Percentiles rank a stretch among this genome's conserved stretches.
phyloP scores from a whole-genome alignment of 2,113 vertebrate species.

The Actenoides lindsayi region DNA sequence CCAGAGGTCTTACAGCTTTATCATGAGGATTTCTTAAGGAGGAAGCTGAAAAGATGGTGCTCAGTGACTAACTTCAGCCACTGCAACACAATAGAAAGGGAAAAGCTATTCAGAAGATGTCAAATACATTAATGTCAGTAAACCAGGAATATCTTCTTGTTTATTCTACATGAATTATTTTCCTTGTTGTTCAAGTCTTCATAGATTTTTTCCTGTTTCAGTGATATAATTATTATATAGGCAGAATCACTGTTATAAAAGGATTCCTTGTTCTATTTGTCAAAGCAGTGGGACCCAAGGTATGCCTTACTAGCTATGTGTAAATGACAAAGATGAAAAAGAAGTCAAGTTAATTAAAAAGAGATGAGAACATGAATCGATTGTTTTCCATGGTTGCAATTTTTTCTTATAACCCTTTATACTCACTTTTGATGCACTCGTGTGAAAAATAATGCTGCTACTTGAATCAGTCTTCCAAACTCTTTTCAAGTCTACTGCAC shows the following conservation, averaged over 20 bases:
- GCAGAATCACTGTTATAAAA: background rate
- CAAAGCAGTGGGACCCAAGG: background rate
- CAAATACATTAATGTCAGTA: background rate
- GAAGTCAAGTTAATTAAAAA: constrained; percentile 47
- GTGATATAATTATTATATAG: background rate
- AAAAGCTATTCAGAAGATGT: background rate
- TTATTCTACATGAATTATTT: background rate
- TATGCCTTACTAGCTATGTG: background rate
- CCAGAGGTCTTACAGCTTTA: background rate
- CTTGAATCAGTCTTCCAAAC: constrained; percentile 11
- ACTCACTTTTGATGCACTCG: background rate
- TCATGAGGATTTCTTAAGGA: constrained; percentile 30
- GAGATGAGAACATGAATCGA: background rate
- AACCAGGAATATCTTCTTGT: background rate
- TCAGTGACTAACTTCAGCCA: constrained; percentile 24
- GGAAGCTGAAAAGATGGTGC: background rate
- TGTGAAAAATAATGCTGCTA: constrained; percentile 38
- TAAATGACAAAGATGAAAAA: background rate
- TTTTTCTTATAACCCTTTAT: background rate
- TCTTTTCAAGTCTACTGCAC: constrained; percentile 24
- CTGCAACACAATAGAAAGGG: background rate
- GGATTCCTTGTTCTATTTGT: background rate
- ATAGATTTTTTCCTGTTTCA: background rate
- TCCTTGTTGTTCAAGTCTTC: background rate
- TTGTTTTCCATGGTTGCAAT: background rate